Conservation (phyloP, 1,140 invertebrate species). For the Diabrotica undecimpunctata region DNA sequence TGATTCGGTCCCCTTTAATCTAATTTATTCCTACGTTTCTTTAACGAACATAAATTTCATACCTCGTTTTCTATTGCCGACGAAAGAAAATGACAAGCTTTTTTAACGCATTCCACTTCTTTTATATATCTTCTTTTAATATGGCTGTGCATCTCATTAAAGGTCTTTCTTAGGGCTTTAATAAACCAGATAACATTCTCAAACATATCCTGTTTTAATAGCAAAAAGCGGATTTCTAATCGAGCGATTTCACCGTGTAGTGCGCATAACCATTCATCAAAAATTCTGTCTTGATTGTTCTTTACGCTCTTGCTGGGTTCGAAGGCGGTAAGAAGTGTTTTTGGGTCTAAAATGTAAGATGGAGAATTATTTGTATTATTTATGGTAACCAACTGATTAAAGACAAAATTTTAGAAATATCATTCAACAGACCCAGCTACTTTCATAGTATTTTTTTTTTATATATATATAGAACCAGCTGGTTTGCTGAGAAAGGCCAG, state of each 20-base stretch:
- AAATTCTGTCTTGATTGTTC: constrained; percentile 24
- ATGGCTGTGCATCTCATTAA: constrained; percentile 45
- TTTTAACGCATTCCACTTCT: constrained; percentile 55
- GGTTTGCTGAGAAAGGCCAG: no score
- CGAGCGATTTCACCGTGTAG: constrained; percentile 53
- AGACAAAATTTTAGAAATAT: no score
- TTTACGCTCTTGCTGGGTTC: constrained; percentile 25
- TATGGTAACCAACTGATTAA: no score
- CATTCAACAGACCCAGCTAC: no score
- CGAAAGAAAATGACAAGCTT: constrained; percentile 52
- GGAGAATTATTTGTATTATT: neutral
- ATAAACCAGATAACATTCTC: constrained; percentile 36
- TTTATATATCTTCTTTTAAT: constrained; percentile 50
- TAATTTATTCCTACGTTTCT: no score
- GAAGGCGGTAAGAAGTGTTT: constrained; percentile 10
- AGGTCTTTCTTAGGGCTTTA: constrained; percentile 47
- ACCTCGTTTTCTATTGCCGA: constrained; percentile 54
- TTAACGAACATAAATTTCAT: neutral
- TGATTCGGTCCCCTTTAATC: no score
- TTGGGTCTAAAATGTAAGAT: neutral
- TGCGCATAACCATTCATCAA: constrained; percentile 54
- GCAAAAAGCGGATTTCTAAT: constrained; percentile 47
- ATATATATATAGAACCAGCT: no score
- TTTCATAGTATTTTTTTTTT: no score
- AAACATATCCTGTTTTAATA: constrained; percentile 46